phyloP scores from a whole-genome alignment of 2,113 vertebrate genomes.

The Desmodus rotundus region DNA sequence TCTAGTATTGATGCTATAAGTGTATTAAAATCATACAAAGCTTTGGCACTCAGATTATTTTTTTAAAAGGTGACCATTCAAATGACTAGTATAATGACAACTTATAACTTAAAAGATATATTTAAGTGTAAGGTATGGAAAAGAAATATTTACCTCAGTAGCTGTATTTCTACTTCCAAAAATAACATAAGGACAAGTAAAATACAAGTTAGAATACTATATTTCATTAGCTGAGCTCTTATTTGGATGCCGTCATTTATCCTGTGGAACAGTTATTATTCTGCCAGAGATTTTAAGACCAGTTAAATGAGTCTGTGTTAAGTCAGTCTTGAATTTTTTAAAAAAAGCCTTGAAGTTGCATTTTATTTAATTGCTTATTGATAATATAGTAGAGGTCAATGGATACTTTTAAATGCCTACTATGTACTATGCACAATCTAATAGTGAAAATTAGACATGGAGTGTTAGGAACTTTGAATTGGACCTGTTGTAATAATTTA shows the following conservation, averaged over 20 bases:
- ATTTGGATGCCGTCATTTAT: not conserved
- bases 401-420: constrained; percentile 57
- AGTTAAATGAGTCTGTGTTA: not conserved
- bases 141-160: not conserved
- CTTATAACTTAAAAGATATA: not conserved
- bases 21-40: constrained; percentile 43
- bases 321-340: constrained; percentile 4
- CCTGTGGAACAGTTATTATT: not conserved
- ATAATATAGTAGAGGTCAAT: constrained; percentile 61
- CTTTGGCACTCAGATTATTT: constrained; percentile 25
- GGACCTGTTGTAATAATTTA: constrained; percentile 37
- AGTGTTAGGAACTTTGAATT: constrained; percentile 42
- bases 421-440: constrained; percentile 46
- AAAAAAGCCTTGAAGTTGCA: constrained; percentile 47
- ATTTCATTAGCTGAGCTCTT: not conserved
- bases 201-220: not conserved
- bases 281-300: not conserved
- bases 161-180: not conserved
- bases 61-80: not conserved
- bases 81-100: not conserved
- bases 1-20: not conserved
- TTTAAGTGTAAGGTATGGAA: not conserved
- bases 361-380: constrained; percentile 64
- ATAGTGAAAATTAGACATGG: constrained; percentile 28
- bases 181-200: not conserved